phyloP scores from a whole-genome alignment of 2,888 invertebrate genomes.

The Himalopsyche anomala region DNA sequence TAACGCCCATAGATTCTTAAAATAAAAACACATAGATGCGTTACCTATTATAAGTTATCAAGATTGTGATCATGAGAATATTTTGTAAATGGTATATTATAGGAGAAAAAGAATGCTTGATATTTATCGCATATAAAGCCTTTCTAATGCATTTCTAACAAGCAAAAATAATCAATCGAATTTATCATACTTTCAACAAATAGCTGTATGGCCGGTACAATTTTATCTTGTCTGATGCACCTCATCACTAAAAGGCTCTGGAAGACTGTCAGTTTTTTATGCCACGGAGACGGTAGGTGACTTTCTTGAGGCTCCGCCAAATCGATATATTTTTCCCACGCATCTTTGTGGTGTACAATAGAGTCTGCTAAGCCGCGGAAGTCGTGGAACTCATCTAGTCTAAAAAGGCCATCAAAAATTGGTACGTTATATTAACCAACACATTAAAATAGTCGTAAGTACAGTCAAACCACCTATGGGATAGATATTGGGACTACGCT shows the following conservation, averaged over 20 bases:
- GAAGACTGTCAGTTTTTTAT: slow-evolving; percentile 79
- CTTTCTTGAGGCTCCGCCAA: slow-evolving; percentile 84
- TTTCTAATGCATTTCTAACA: neutral
- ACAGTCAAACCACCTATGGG: too few species aligned
- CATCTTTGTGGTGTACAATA: slow-evolving; percentile 75
- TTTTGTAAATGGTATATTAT: too few species aligned
- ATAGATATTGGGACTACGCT: too few species aligned
- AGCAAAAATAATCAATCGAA: neutral
- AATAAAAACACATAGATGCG: neutral
- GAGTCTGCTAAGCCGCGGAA: slow-evolving; percentile 82
- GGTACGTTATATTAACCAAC: too few species aligned
- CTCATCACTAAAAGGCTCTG: slow-evolving; percentile 87
- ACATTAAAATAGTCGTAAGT: too few species aligned
- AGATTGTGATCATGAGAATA: too few species aligned
- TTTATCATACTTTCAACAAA: slow-evolving; percentile 79
- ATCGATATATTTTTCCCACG: slow-evolving; percentile 88
- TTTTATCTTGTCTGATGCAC: slow-evolving; percentile 91
- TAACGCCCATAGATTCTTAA: slow-evolving; percentile 82
- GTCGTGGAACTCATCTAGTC: slow-evolving; percentile 73
- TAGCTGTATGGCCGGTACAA: slow-evolving; percentile 85
- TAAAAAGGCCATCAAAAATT: slow-evolving; percentile 65
- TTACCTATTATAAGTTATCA: too few species aligned
- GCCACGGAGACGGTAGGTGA: slow-evolving; percentile 84
- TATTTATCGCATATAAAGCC: too few species aligned
- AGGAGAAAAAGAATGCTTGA: too few species aligned